Evolutionary conservation across 1,140 invertebrate species (phyloP).

Genomic region (Trachymyrmex septentrionalis): DNA sequence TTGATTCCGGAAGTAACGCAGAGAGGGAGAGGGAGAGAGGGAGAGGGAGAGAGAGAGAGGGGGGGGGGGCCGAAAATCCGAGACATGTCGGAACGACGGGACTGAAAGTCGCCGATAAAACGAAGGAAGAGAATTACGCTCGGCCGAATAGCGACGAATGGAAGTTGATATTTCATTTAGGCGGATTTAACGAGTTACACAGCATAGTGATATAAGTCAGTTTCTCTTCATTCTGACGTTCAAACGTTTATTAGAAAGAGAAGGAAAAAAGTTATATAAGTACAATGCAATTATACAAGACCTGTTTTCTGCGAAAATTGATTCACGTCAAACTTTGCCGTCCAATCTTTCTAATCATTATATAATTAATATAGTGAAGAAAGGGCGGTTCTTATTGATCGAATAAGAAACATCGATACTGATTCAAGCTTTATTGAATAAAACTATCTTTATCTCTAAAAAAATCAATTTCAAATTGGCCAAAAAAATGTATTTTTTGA

Average conservation of each 20-base stretch:
- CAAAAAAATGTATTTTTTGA: background rate
- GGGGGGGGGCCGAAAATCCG: constrained; percentile 12
- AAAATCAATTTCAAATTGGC: background rate
- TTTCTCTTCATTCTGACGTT: constrained; percentile 1
- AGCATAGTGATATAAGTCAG: background rate
- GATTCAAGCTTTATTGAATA: background rate
- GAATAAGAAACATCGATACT: background rate
- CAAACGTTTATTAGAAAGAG: background rate
- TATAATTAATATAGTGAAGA: background rate
- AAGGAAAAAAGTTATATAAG: background rate
- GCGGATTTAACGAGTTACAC: constrained; percentile 30
- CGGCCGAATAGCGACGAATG: background rate
- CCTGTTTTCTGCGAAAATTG: background rate
- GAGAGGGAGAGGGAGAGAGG: background rate
- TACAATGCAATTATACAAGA: background rate
- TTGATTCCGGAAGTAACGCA: constrained; percentile 48
- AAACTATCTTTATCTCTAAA: background rate
- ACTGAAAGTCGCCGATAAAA: constrained; percentile 43
- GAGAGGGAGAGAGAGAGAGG: background rate
- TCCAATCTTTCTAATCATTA: background rate
- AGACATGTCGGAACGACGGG: constrained; percentile 21
- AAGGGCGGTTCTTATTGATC: background rate
- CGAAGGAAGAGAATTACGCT: background rate
- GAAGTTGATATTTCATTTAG: constrained; percentile 53
- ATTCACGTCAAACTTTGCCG: background rate